A percentile compares a stretch with the other conserved stretches of the same genome.
Conservation (phyloP, 2,797 vertebrate species). For the Ctenochaetus hawaiiensis region DNA sequence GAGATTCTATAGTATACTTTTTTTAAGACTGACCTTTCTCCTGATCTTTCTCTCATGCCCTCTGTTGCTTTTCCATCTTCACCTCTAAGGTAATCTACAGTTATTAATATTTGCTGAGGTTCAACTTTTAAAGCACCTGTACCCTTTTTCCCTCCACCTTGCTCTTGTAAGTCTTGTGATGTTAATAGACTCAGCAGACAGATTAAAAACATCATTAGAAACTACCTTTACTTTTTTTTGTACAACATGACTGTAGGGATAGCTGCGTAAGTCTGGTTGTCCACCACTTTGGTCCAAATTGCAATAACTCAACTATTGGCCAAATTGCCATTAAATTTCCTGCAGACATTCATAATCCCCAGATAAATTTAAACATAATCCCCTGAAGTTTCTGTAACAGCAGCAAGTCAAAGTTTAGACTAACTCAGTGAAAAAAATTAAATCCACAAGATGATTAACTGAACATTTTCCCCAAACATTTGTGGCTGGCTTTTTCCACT, state of each 20-base stretch:
- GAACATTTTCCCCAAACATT: background rate
- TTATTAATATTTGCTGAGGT: conserved; percentile 20
- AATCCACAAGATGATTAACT: background rate
- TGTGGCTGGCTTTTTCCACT: no score
- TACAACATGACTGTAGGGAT: background rate
- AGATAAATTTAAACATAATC: background rate
- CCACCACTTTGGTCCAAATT: background rate
- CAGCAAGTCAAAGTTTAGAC: background rate
- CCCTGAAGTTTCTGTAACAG: no score
- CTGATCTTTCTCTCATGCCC: conserved; percentile 47
- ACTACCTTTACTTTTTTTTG: background rate
- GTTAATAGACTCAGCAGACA: conserved; percentile 20
- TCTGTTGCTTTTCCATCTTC: conserved; percentile 57
- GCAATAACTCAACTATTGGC: background rate
- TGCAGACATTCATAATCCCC: background rate
- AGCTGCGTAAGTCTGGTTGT: background rate
- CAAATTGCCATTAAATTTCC: background rate
- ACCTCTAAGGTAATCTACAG: conserved; percentile 49
- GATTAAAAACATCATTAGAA: background rate
- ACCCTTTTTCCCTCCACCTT: background rate
- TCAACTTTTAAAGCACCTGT: background rate
- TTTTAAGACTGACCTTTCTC: conserved; percentile 46
- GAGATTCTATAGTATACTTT: conserved; percentile 14
- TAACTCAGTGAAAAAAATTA: background rate
- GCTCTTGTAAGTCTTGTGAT: conserved; percentile 10